These are phyloP conservation scores for Cataglyphis rosenhaueri DNA, from an alignment of 2,888 invertebrate species.

Conservation along the genomic window DNA sequence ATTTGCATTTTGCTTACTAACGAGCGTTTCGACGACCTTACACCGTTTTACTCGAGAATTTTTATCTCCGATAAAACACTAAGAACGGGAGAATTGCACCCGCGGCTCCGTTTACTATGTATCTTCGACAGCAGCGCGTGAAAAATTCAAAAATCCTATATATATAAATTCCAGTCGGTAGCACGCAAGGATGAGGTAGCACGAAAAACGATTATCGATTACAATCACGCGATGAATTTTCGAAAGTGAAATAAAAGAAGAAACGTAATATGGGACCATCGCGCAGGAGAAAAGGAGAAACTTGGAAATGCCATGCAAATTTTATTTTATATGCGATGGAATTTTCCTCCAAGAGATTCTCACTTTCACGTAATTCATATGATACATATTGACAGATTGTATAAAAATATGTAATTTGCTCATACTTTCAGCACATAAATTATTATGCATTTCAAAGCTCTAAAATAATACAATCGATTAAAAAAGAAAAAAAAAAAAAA, in stretches of 20 bases:
- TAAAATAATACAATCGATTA: slow-evolving; percentile 4
- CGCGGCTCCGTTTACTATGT: background rate
- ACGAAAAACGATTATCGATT: slow-evolving; percentile 4
- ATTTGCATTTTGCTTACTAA: slow-evolving; percentile 41
- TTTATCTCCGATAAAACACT: slow-evolving; percentile 22
- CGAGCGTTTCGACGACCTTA: slow-evolving; percentile 10
- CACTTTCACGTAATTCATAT: slow-evolving; percentile 16
- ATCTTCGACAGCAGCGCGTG: slow-evolving; percentile 6
- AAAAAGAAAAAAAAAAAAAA: background rate
- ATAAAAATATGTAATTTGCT: slow-evolving; percentile 8
- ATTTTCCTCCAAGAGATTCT: background rate
- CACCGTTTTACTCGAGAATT: slow-evolving; percentile 6
- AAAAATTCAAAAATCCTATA: slow-evolving; percentile 47
- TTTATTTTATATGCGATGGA: slow-evolving; percentile 21
- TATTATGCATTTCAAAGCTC: slow-evolving; percentile 4
- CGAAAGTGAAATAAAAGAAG: background rate
- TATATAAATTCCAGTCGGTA: background rate
- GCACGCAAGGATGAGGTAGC: slow-evolving; percentile 6
- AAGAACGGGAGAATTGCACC: slow-evolving; percentile 22
- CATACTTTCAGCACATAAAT: background rate
- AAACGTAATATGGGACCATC: background rate
- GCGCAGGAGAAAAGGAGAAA: background rate
- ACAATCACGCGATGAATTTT: slow-evolving; percentile 39
- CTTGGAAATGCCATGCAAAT: background rate
- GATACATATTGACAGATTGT: slow-evolving; percentile 18